These are phyloP conservation scores for Synchiropus splendidus DNA, from an alignment of 2,113 vertebrate genomes.

Conservation along the genomic window DNA sequence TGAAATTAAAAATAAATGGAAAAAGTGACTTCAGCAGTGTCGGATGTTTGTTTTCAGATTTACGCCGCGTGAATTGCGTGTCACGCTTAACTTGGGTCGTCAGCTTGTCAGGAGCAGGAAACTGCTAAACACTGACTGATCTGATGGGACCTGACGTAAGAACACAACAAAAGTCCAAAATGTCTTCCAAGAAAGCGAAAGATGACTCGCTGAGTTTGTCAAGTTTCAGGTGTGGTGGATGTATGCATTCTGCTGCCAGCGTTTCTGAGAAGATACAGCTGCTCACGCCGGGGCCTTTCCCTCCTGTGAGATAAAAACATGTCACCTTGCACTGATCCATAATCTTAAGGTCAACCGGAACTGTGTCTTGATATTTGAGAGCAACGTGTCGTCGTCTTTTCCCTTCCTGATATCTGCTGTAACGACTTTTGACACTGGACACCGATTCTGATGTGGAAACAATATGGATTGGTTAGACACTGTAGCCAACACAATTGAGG, in stretches of 20 bases:
- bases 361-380: slow-evolving; percentile 25
- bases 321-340: slow-evolving; percentile 16
- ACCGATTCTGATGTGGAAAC: slow-evolving; percentile 1
- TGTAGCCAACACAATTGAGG: background rate
- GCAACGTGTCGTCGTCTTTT: slow-evolving; percentile 1
- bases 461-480: slow-evolving; percentile 1
- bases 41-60: slow-evolving; percentile 27
- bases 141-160: slow-evolving; percentile 29
- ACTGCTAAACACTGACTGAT: slow-evolving; percentile 24
- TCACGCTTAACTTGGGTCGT: slow-evolving; percentile 12
- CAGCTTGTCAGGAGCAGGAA: slow-evolving; percentile 18
- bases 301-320: background rate
- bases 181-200: slow-evolving; percentile 19
- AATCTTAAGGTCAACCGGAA: slow-evolving; percentile 22
- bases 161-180: slow-evolving; percentile 20
- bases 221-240: slow-evolving; percentile 2
- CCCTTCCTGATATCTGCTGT: slow-evolving; percentile 10
- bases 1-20: slow-evolving; percentile 58
- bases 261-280: slow-evolving; percentile 9
- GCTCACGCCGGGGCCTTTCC: background rate
- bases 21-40: slow-evolving; percentile 44
- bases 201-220: slow-evolving; percentile 18
- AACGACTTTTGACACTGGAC: slow-evolving; percentile 17
- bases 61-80: slow-evolving; percentile 3
- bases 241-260: slow-evolving; percentile 4